These are phyloP conservation scores for Lacanobia oleracea DNA, from an alignment of 2,888 invertebrate species.

Conservation along the genomic window DNA sequence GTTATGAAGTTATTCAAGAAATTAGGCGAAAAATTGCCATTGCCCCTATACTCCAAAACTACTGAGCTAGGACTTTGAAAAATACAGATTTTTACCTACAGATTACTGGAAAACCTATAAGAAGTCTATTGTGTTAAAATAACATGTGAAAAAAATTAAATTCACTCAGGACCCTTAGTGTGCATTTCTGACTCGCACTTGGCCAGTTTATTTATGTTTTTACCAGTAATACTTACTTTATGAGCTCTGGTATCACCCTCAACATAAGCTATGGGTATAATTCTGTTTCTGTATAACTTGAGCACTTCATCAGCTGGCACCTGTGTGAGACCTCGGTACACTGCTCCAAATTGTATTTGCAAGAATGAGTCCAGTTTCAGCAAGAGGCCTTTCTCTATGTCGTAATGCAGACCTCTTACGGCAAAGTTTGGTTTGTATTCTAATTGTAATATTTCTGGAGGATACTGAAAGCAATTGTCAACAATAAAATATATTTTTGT, in stretches of 20 bases:
- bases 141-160: no score
- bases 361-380: conserved; percentile 98
- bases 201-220: neutral
- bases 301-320: conserved; percentile 96
- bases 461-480: conserved; percentile 92
- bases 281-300: conserved; percentile 95
- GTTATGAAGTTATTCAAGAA: no score
- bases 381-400: conserved; percentile 97
- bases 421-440: conserved; percentile 98
- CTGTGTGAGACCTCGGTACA: conserved; percentile 96
- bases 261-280: conserved; percentile 96
- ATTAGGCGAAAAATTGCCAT: no score
- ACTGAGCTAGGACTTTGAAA: no score
- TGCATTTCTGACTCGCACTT: no score
- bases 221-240: conserved; percentile 89
- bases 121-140: no score
- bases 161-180: no score
- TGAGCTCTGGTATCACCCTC: conserved; percentile 94
- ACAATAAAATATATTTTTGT: neutral
- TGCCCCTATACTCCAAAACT: no score
- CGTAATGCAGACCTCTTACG: conserved; percentile 99
- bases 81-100: no score
- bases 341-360: conserved; percentile 98
- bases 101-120: no score
- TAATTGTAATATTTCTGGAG: conserved; percentile 94